Conservation (phyloP, 2,113 vertebrate genomes). For the Centropus bengalensis region DNA sequence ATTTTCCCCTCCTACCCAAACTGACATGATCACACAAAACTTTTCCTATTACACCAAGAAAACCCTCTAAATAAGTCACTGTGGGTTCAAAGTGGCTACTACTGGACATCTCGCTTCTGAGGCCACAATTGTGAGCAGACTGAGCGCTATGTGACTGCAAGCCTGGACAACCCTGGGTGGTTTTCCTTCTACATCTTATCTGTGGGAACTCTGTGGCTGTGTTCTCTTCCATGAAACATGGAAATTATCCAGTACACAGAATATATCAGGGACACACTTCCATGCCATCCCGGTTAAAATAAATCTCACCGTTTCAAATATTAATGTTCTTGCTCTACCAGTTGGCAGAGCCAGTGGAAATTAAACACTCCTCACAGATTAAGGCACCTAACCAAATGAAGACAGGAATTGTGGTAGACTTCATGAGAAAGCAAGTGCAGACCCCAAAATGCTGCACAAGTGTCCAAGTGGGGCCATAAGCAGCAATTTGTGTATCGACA, state of each 20-base stretch:
- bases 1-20: background rate
- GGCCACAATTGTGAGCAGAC: background rate
- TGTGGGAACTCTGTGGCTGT: background rate
- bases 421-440: background rate
- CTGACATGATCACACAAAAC: fast-evolving
- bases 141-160: background rate
- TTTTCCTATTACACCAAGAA: background rate
- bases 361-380: background rate
- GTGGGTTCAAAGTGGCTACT: background rate
- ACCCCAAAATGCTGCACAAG: background rate
- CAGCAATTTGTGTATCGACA: background rate
- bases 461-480: background rate
- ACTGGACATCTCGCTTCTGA: background rate
- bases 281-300: background rate
- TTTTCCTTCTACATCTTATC: background rate
- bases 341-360: background rate
- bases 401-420: background rate
- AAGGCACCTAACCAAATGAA: background rate
- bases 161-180: background rate
- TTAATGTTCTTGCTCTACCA: background rate
- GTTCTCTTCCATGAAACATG: background rate
- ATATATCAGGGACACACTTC: background rate
- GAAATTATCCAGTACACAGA: background rate
- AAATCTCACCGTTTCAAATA: background rate
- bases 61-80: background rate